Conservation (phyloP, 2,888 invertebrate genomes). For the Troglohyphantes excavatus region DNA sequence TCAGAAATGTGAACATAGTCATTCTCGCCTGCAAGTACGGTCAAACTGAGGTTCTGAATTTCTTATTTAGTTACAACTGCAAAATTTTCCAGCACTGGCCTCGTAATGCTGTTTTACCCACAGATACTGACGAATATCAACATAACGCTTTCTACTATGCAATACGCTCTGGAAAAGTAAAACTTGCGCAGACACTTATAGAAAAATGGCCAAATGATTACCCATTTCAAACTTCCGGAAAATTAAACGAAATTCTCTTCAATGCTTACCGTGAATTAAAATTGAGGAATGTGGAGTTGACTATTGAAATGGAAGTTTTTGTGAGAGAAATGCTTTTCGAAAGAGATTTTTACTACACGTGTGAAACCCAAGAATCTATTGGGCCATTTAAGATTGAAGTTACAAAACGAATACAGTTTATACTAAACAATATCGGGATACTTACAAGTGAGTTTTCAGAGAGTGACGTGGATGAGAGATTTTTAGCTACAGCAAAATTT, state of each 20-base stretch:
- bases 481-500: background rate
- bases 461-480: no score
- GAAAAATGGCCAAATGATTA: constrained; percentile 19
- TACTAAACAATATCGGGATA: no score
- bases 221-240: no score
- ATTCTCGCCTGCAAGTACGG: constrained; percentile 32
- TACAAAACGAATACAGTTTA: background rate
- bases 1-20: constrained; percentile 44
- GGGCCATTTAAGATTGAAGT: background rate
- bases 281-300: constrained; percentile 9
- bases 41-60: background rate
- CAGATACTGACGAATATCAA: constrained; percentile 27
- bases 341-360: background rate
- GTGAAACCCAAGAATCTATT: no score
- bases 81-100: constrained; percentile 25
- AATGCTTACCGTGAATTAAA: constrained; percentile 20
- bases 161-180: constrained; percentile 3
- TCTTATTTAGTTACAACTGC: constrained; percentile 7
- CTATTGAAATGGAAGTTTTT: constrained; percentile 17
- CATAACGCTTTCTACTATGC: constrained; percentile 59
- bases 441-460: no score
- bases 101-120: background rate
- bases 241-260: no score
- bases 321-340: background rate
- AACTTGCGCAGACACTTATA: constrained; percentile 19